Evolutionary conservation across 2,113 vertebrate species (phyloP), one percentile per base, ranked within the genome.

Genomic region (Chaetura pelagica): DNA sequence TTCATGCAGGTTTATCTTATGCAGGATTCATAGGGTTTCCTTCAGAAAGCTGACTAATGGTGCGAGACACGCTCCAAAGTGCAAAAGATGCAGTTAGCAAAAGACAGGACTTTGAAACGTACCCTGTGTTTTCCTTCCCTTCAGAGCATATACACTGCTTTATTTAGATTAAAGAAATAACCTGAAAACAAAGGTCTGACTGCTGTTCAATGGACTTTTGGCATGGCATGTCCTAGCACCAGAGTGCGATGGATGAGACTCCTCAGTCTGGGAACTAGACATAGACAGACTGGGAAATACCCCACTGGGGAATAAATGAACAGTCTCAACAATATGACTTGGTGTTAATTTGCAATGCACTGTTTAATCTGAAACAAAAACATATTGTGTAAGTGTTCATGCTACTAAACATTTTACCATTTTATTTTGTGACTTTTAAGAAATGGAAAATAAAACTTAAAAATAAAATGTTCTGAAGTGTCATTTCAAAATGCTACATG

Each of bases 21-120:
- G 34, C 0, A 0, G 80, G 68, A 87, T 72, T 84, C 83, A 55
- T 7, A 27, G 68, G 48, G 66, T 75, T 95, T 92, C 80, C 73
- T 94, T 89, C 34, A 48, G 48, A 87, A 91, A 81, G 64, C 87
- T 92, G 84, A 94, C 80, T 95, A 92, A 94, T 21, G 29, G 91
- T 72, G 84, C 95, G 93, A 78, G 64, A 5, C 71, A 32, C 0
- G 0, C 16, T 84, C 72, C 88, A 59, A 87, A 69, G 57, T 89
- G 91, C 57, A 78, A 75, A 93, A 51, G 57, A 61, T 34, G 21
- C 0, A 0, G 38, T 24, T 77, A 87, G 84, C 63, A 94, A 81
- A 79, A 85, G 92, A 59, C 44, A 78, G 51, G 40, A 68, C 83
- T 73, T 48, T 81, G 49, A 84, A 75, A 90, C 2, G 2, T 30